Percentiles rank a stretch among this genome's conserved stretches.
These are phyloP conservation scores for Drosophila anceps DNA, from an alignment of 2,888 invertebrate species.

Conservation along the genomic window DNA sequence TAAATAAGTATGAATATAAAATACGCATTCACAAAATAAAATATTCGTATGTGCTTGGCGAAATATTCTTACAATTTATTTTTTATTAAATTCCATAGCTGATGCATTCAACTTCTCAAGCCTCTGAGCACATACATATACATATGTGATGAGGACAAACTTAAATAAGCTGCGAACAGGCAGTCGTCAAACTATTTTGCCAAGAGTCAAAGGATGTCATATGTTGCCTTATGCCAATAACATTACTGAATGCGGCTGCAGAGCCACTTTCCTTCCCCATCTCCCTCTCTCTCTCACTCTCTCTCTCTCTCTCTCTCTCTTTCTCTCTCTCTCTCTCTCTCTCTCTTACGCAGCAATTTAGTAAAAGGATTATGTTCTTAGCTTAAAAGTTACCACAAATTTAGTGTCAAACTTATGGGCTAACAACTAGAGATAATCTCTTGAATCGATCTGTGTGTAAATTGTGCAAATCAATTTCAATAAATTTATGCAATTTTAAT, in stretches of 20 bases:
- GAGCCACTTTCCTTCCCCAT: slow-evolving; percentile 1
- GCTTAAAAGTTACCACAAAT: slow-evolving; percentile 27
- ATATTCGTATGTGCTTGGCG: slow-evolving; percentile 11
- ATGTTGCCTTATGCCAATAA: slow-evolving; percentile 11
- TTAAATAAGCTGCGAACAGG: slow-evolving; percentile 21
- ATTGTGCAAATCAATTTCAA: slow-evolving; percentile 35
- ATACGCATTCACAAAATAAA: slow-evolving; percentile 20
- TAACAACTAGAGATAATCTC: slow-evolving; percentile 33
- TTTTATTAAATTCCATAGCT: slow-evolving; percentile 46
- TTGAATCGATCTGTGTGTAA: neutral
- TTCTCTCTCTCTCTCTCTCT: neutral
- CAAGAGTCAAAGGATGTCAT: slow-evolving; percentile 21
- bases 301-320: neutral
- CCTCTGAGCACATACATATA: neutral
- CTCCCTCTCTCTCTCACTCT: no score
- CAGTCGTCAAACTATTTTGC: slow-evolving; percentile 21
- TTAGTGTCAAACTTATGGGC: slow-evolving; percentile 33
- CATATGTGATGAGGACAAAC: slow-evolving; percentile 4
- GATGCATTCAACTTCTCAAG: slow-evolving; percentile 17
- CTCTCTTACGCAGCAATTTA: slow-evolving; percentile 25
- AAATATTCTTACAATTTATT: slow-evolving; percentile 36
- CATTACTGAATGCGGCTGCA: neutral
- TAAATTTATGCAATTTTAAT: slow-evolving; percentile 8
- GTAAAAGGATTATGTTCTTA: slow-evolving; percentile 49
- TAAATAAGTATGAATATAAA: slow-evolving; percentile 49